Evolutionary conservation across 2,888 invertebrate genomes (phyloP), one percentile per base, ranked within the genome.

Genomic region (Pseudococcus jackbeardsleyi): DNA sequence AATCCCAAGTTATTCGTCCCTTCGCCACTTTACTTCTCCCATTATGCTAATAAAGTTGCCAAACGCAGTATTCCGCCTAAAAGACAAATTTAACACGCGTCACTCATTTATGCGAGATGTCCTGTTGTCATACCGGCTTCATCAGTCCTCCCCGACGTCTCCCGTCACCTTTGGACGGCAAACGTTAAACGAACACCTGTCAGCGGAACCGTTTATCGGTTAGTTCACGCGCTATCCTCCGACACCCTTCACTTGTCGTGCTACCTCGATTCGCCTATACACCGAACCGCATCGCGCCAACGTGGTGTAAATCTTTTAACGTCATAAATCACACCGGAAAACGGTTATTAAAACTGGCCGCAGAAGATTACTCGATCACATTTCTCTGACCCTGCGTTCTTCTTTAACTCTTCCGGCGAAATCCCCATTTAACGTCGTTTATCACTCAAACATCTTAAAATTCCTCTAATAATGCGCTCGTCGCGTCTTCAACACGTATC

Each of bases 321-420:
- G 68, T 26, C 68, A 68, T 68, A 68, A 68, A 68, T 68, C 68
- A 68, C 68, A 68, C 68, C 68, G 68, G 68, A 68, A 68, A 68
- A 68, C 68, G 68, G 68, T 68, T 68, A 68, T 68, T 68, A 68
- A 68, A 68, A 68, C 68, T 68, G 68, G 68, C 68, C 68, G 68
- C 68, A 68, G 9, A 68, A 68, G 68, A 68, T 68, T 68, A 68
- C 9, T 68, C 68, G 68, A 68, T 68, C 68, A 68, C 68, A 19
- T 68, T 68, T 26, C 22, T 26, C 68, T 2, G 17, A 54, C 54
- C 48, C 48, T 54, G 54, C 64, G 64, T 17, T 64, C 64, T 64
- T 64, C 22, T 15, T 68, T 12, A 11, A 15, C 68, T 11, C 12
- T 19, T 68, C 68, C 12, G 68, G 11, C 26, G 15, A 68, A 68